Evolutionary conservation across 2,888 invertebrate species (phyloP), one percentile per base, ranked within the genome.

Genomic region (Xylota segnis): DNA sequence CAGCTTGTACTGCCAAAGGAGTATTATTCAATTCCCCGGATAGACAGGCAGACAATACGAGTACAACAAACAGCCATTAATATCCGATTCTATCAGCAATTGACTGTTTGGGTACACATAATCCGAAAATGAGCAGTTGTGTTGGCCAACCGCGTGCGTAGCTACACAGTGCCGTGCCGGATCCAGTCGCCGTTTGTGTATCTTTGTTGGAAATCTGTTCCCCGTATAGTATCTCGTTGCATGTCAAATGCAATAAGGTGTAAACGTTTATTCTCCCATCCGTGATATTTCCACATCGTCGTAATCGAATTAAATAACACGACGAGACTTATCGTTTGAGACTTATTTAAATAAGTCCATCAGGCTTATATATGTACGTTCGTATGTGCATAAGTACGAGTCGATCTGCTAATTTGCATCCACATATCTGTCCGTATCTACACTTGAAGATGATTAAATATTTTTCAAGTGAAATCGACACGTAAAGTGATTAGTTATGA

Each of bases 181-280:
- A 12, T 43, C 18, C 61, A 47, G 37, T 10, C 5, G 10, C 40
- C n/a, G n/a, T 74, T n/a, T n/a, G n/a, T 23, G 23, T 23, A 63
- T 52, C 72, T 16, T 40, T 74, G 43, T 23, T 37, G 32, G 32
- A 52, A 54, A 74, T 63, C 52, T 27, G 32, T 10, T 7, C 14
- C 10, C 58, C 10, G 32, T n/a, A n/a, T n/a, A n/a, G 10, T 16
- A 68, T 68, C 40, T 18, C 32, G 52, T 77, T 18, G 76, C 76
- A 61, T 61, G 68, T 66, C 59, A 52, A 61, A 66, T 45, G 47
- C 34, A 12, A 50, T 45, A 65, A 75, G 75, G 18, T 18, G 56
- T 75, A 34, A 16, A 77, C 27, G 5, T 43, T 12, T 16, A 34
- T 16, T 32, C 61, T 54, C 16, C 52, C 43, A 74, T 29, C 27